A percentile compares a stretch with the other conserved stretches of the same genome.
Conservation (phyloP, 2,888 invertebrate species). For the Habrosyne pyritoides region DNA sequence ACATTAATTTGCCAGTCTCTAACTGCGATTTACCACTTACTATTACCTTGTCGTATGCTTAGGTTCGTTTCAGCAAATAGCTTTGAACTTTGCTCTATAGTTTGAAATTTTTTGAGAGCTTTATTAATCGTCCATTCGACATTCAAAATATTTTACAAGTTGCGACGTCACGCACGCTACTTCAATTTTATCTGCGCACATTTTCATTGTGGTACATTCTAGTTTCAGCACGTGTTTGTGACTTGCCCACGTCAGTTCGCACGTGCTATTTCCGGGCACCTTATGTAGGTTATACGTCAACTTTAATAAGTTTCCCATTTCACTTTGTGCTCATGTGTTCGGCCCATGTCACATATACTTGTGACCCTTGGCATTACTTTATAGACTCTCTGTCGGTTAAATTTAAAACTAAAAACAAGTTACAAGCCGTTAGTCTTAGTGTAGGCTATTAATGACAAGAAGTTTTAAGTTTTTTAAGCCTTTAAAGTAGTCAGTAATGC, state of each 20-base stretch:
- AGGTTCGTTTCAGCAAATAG: no score
- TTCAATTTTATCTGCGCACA: background rate
- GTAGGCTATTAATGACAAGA: no score
- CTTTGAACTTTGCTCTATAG: no score
- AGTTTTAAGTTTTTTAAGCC: no score
- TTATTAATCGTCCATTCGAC: background rate
- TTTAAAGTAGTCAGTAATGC: no score
- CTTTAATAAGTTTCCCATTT: constrained; percentile 12
- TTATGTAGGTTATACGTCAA: background rate
- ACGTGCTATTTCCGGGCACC: background rate
- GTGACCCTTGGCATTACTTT: background rate
- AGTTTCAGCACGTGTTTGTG: background rate
- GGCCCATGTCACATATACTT: no score
- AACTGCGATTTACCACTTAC: no score
- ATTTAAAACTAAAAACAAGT: no score
- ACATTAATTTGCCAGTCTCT: no score
- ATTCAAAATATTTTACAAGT: background rate
- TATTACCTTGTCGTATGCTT: no score
- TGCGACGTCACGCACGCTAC: background rate
- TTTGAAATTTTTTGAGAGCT: background rate
- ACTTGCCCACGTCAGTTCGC: background rate
- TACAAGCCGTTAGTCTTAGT: no score
- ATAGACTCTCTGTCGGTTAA: no score
- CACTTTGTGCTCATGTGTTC: constrained; percentile 8
- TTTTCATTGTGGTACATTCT: background rate